Evolutionary conservation across 2,797 vertebrate genomes (phyloP).

Genomic region (Alcedo quadribrachys): DNA sequence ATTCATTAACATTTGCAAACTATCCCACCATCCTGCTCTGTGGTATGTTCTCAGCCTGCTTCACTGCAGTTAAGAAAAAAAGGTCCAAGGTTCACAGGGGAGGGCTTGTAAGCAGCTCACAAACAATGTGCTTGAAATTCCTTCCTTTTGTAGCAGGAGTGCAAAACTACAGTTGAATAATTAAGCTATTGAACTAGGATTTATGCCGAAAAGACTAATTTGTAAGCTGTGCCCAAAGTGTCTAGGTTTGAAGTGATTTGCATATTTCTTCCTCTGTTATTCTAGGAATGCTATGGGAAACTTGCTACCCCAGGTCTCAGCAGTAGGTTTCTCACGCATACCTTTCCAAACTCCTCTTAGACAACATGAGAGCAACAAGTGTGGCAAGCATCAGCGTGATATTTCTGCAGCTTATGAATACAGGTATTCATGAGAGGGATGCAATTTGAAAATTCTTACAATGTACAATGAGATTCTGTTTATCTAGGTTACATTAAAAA

Average conservation of each 20-base stretch:
- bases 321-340: slow-evolving; percentile 61
- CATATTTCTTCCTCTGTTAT: slow-evolving; percentile 66
- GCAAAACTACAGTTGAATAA: slow-evolving; percentile 73
- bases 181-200: slow-evolving; percentile 71
- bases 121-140: slow-evolving; percentile 72
- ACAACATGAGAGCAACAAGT: neutral
- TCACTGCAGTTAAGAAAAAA: slow-evolving; percentile 35
- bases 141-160: slow-evolving; percentile 65
- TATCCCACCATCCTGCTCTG: neutral
- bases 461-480: neutral
- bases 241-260: slow-evolving; percentile 69
- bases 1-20: slow-evolving; percentile 65
- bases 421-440: slow-evolving; percentile 1
- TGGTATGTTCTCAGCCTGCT: slow-evolving; percentile 39
- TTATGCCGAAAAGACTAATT: slow-evolving; percentile 72
- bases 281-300: slow-evolving; percentile 68
- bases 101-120: slow-evolving; percentile 68
- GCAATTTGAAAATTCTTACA: neutral
- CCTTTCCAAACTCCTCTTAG: slow-evolving; percentile 40
- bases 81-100: slow-evolving; percentile 61
- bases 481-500: slow-evolving; percentile 42
- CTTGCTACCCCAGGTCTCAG: slow-evolving; percentile 48
- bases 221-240: slow-evolving; percentile 63
- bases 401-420: neutral
- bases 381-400: neutral